Evolutionary conservation across 2,113 vertebrate species (phyloP).

Genomic region (Microcebus ravelobensis): DNA sequence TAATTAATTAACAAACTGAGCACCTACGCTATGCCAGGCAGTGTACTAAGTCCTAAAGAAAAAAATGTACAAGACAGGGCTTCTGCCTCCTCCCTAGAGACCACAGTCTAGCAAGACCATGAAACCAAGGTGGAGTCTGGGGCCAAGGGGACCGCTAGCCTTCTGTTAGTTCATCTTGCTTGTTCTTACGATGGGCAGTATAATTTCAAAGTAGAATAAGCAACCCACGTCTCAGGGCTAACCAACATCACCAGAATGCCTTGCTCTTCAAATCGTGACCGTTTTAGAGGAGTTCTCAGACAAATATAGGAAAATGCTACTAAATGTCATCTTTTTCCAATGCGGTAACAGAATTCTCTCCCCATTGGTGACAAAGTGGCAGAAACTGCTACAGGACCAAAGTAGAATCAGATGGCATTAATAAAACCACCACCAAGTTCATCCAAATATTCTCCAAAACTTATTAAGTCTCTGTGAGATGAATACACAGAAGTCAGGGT

Average conservation of each 20-base stretch:
- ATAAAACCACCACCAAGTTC: neutral
- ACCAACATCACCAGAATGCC: neutral
- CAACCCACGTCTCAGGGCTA: neutral
- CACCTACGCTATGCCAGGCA: neutral
- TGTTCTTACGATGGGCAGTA: neutral
- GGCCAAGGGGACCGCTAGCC: neutral
- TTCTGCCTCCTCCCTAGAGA: neutral
- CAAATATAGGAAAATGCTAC: neutral
- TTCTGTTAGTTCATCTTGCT: neutral
- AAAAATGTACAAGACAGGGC: neutral
- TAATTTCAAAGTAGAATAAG: neutral
- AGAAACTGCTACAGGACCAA: neutral
- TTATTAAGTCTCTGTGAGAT: neutral
- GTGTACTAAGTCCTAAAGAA: neutral
- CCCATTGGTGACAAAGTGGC: neutral
- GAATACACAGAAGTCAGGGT: neutral
- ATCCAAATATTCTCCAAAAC: neutral
- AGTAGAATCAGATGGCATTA: conserved; percentile 12
- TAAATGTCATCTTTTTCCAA: neutral
- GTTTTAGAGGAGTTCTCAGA: neutral
- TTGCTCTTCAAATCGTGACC: neutral
- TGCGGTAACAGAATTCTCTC: neutral
- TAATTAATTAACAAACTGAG: neutral
- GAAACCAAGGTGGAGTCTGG: neutral
- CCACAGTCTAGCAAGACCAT: accelerated